Conservation (phyloP, 2,888 invertebrate genomes). For the Seira ritae region DNA sequence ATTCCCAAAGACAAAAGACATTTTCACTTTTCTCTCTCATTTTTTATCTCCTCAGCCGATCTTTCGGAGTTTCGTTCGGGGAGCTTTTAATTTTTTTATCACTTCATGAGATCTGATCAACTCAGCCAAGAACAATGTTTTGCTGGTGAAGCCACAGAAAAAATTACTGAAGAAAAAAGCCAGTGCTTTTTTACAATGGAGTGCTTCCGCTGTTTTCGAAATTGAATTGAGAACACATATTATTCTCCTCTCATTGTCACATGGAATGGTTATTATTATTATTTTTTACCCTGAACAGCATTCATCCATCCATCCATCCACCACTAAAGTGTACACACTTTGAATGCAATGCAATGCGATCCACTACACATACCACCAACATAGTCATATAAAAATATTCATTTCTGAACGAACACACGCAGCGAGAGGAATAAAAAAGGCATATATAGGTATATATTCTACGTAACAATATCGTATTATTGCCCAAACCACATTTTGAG, state of each 20-base stretch:
- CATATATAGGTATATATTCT: background rate
- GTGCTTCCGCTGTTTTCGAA: slow-evolving; percentile 49
- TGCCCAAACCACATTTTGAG: too few species aligned
- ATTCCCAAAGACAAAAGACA: background rate
- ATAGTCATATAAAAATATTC: background rate
- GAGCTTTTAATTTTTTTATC: slow-evolving; percentile 10
- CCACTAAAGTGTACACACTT: background rate
- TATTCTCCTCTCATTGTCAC: slow-evolving; percentile 12
- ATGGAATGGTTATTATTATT: background rate
- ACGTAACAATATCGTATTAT: too few species aligned
- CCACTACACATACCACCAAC: slow-evolving; percentile 6
- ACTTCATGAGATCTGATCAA: slow-evolving; percentile 15
- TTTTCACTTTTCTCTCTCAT: background rate
- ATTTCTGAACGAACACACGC: slow-evolving; percentile 45
- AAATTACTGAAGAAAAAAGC: background rate
- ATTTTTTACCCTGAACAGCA: background rate
- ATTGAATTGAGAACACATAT: slow-evolving; percentile 9
- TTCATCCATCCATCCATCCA: too few species aligned
- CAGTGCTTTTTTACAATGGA: slow-evolving; percentile 16
- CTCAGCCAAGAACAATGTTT: slow-evolving; percentile 17
- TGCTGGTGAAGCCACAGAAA: background rate
- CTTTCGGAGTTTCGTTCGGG: slow-evolving; percentile 17
- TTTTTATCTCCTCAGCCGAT: slow-evolving; percentile 5
- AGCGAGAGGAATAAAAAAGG: slow-evolving; percentile 24
- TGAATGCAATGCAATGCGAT: slow-evolving; percentile 22